A percentile compares a stretch with the other conserved stretches of the same genome.
These are phyloP conservation scores for Ptyas mucosa DNA, from an alignment of 2,113 vertebrate species.

Conservation along the genomic window DNA sequence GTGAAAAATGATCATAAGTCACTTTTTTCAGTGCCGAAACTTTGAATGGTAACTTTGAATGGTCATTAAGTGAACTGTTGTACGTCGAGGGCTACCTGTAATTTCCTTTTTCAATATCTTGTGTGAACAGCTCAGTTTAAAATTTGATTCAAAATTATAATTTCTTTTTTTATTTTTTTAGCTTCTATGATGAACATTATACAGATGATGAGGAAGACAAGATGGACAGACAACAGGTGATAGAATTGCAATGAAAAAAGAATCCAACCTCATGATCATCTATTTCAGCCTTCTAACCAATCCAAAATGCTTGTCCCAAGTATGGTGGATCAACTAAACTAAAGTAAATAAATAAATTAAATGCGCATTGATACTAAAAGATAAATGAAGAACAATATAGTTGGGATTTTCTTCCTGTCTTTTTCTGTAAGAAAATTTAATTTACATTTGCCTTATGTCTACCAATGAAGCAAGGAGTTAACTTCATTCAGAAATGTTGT, in stretches of 20 bases:
- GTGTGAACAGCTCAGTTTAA: not conserved
- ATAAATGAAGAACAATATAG: not conserved
- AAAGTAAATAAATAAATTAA: not conserved
- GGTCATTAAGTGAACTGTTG: too few species aligned
- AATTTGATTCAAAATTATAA: not conserved
- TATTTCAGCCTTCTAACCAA: accelerated
- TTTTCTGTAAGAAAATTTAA: not conserved
- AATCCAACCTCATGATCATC: not conserved
- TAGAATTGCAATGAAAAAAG: slow-evolving; percentile 61
- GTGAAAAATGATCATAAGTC: too few species aligned
- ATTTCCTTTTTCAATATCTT: not conserved
- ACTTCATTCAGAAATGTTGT: not conserved
- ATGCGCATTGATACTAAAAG: not conserved
- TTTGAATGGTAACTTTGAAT: too few species aligned
- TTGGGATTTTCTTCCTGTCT: not conserved
- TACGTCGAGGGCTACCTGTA: not conserved
- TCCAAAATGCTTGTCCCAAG: not conserved
- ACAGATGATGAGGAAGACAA: slow-evolving; percentile 68
- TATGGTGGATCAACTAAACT: slow-evolving; percentile 1
- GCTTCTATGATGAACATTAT: slow-evolving; percentile 59
- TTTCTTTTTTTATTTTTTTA: slow-evolving; percentile 40
- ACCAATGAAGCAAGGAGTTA: not conserved
- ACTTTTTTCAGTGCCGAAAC: too few species aligned
- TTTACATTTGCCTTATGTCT: not conserved
- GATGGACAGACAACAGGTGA: slow-evolving; percentile 72